Percentiles rank a stretch among this genome's conserved stretches.
Conservation (phyloP, 2,888 invertebrate species). For the Rapana venosa region DNA sequence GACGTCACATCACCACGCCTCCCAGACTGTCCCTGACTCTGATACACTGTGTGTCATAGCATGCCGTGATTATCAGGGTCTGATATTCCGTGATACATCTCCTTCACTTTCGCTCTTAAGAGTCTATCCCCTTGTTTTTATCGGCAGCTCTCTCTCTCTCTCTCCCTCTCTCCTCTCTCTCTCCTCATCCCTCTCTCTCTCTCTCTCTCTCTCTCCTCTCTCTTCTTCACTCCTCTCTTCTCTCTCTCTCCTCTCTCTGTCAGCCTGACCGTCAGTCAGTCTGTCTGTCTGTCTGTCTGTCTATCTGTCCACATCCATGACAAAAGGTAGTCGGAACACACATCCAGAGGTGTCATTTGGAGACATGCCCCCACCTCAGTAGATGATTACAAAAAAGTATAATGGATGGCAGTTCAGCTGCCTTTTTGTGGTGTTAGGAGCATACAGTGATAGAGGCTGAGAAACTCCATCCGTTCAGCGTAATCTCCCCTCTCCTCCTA, state of each 20-base stretch:
- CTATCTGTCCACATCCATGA: neutral
- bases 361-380: neutral
- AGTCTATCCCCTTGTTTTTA: neutral
- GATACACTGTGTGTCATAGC: neutral
- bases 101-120: neutral
- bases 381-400: neutral
- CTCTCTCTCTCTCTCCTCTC: neutral
- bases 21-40: no score
- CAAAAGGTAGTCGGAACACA: no score
- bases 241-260: no score
- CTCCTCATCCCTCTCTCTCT: neutral
- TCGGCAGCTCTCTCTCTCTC: neutral
- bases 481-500: no score
- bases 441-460: neutral
- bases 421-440: neutral
- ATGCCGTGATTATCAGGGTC: neutral
- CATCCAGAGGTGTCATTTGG: no score
- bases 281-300: conserved; percentile 29
- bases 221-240: neutral
- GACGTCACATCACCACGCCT: no score
- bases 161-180: neutral
- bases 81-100: neutral
- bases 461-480: neutral
- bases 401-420: no score
- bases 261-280: conserved; percentile 1